Conservation (phyloP, 2,797 vertebrate species). For the Galago senegalensis region DNA sequence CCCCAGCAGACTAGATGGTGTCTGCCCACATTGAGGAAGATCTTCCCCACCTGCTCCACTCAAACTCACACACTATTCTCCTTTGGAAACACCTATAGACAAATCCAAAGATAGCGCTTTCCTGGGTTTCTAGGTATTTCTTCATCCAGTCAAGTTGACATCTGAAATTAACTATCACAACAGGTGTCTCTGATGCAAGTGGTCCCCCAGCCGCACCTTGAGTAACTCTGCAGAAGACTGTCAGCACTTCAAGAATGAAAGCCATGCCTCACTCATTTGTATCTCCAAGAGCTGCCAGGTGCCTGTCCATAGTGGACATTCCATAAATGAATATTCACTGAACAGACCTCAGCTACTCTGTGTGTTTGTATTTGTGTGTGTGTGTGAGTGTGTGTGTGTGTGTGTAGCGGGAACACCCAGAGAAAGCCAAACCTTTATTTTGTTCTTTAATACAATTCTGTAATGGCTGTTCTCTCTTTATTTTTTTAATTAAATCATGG, state of each 20-base stretch:
- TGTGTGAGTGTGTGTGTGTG: not conserved
- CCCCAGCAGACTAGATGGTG: not conserved
- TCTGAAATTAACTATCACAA: not conserved
- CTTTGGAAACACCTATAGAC: not conserved
- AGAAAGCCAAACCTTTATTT: not conserved
- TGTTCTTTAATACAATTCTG: slow-evolving; percentile 3
- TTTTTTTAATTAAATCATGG: too few relatives aligned
- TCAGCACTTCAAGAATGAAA: not conserved
- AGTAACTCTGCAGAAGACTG: not conserved
- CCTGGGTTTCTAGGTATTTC: not conserved
- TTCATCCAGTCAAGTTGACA: not conserved
- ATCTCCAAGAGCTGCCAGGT: not conserved
- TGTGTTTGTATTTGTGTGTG: not conserved
- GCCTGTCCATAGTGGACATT: not conserved
- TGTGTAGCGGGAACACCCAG: not conserved
- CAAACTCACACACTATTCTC: not conserved
- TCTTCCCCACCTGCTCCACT: not conserved
- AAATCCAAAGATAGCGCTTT: not conserved
- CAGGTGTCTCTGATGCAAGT: not conserved
- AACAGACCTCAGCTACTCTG: not conserved
- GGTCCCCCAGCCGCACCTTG: not conserved
- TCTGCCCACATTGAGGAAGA: not conserved
- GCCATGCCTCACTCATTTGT: not conserved
- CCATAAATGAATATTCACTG: not conserved
- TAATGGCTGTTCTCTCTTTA: not conserved